Base-by-base conservation (phyloP, 2,888 invertebrate genomes). In the Tiphia femorata region DNA sequence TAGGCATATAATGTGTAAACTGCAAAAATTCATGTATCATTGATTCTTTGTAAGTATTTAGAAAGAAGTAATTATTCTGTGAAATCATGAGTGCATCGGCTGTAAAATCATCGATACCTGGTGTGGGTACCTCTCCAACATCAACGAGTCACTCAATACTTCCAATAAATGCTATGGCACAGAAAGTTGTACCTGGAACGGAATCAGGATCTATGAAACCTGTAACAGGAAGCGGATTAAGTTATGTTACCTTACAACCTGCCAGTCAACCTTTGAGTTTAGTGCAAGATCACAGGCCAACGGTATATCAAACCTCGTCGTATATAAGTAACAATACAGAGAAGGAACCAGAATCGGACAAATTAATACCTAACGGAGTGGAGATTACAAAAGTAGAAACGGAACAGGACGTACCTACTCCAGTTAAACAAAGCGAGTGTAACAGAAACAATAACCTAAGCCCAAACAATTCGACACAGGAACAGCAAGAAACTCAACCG, bases 131-230 rank as follows among this genome's bases (percentile, higher is more conserved):
- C 6, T 77, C 78, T 14, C 76, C 79, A 14, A 65, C 78, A n/a
- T 69, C 78, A 14, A 70, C 78, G 14, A 78, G 77, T 38, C 81
- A 80, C 54, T 76, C 80, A 30, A 80, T 83, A 70, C 67, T 83
- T 51, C 82, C 82, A 0, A 81, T 83, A 79, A 83, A 79, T 65
- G 79, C 82, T 55, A 79, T 82, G 70, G 80, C 82, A 23, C 82
- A 82, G 44, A 82, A 82, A 63, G 81, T 83, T 10, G 76, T 80
- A 8, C 68, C 81, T 2, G 64, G 76, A 10, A 62, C 79, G 4
- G 78, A 78, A 40, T 64, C 74, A 8, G 64, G 70, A n/a, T 61
- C 74, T 14, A 81, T 83, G 65, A 83, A 84, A 47, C 81, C 81
- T n/a, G 61, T 82, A 33, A 65, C 77, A 17, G 73, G 73, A 25